Conservation (phyloP, 2,797 vertebrate genomes). For the Sciaenops ocellatus region DNA sequence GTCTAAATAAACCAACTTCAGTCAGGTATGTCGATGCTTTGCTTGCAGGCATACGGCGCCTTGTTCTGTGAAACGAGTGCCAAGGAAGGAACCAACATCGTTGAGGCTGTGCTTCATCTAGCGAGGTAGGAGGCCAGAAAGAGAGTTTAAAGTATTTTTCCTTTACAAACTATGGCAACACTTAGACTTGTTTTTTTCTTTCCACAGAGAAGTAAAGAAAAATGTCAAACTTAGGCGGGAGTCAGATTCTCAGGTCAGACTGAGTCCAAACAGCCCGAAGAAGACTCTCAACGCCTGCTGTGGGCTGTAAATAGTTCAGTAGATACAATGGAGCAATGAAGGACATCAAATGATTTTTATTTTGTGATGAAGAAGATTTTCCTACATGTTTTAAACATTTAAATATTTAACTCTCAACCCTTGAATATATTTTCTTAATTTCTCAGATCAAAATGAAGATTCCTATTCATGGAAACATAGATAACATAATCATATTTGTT, state of each 20-base stretch:
- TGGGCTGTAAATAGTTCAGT: slow-evolving; percentile 51
- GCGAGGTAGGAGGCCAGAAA: slow-evolving; percentile 73
- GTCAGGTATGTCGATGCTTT: slow-evolving; percentile 29
- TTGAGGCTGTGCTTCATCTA: slow-evolving; percentile 84
- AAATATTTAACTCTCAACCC: slow-evolving; percentile 20
- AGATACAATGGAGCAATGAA: not conserved
- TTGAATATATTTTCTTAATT: slow-evolving; percentile 29
- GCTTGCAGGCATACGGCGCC: slow-evolving; percentile 79
- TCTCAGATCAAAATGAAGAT: slow-evolving; percentile 45
- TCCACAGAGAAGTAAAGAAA: slow-evolving; percentile 83
- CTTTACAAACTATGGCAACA: slow-evolving; percentile 6
- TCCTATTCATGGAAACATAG: slow-evolving; percentile 39
- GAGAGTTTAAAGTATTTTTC: slow-evolving; percentile 11
- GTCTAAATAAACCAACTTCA: slow-evolving; percentile 50
- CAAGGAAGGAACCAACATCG: slow-evolving; percentile 84
- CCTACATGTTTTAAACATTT: slow-evolving; percentile 27
- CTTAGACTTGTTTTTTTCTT: slow-evolving; percentile 1
- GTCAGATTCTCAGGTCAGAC: slow-evolving; percentile 59
- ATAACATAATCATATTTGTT: slow-evolving; percentile 1
- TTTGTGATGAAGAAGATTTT: slow-evolving; percentile 30
- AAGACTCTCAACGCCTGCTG: slow-evolving; percentile 75
- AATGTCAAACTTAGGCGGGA: slow-evolving; percentile 56
- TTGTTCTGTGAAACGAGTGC: slow-evolving; percentile 87
- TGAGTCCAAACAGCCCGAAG: slow-evolving; percentile 62
- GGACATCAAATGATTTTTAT: slow-evolving; percentile 34